Evolutionary conservation across 2,113 vertebrate genomes (phyloP).

Genomic region (Pachycephala philippinensis): DNA sequence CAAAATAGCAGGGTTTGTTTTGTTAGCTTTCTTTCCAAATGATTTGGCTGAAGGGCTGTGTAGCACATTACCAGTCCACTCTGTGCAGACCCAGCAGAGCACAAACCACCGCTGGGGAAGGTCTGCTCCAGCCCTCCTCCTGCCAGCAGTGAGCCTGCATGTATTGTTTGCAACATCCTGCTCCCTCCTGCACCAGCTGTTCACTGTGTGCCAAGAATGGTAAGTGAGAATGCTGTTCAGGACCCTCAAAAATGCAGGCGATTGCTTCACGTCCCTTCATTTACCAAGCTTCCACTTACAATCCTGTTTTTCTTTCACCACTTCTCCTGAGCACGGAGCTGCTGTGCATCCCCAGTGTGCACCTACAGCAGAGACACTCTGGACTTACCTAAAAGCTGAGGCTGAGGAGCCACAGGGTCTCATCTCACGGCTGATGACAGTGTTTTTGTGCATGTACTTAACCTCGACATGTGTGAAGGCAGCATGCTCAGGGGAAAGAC

Average conservation of each 20-base stretch:
- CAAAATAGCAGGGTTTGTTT: constrained; percentile 21
- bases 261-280: background rate
- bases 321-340: rapidly evolving
- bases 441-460: background rate
- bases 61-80: background rate
- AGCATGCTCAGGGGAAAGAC: background rate
- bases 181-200: background rate
- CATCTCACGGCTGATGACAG: background rate
- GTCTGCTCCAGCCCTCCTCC: background rate
- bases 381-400: background rate
- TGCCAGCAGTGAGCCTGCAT: background rate
- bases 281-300: background rate
- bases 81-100: background rate
- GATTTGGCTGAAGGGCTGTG: background rate
- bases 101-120: background rate
- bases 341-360: background rate
- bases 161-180: background rate
- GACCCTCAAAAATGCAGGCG: background rate
- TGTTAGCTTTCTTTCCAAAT: background rate
- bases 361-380: background rate
- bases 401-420: background rate
- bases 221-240: background rate
- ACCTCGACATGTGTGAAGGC: background rate
- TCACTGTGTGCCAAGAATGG: background rate
- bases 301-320: background rate